These are phyloP conservation scores for Anomalospiza imberbis DNA, from an alignment of 2,797 vertebrate genomes.

Conservation along the genomic window DNA sequence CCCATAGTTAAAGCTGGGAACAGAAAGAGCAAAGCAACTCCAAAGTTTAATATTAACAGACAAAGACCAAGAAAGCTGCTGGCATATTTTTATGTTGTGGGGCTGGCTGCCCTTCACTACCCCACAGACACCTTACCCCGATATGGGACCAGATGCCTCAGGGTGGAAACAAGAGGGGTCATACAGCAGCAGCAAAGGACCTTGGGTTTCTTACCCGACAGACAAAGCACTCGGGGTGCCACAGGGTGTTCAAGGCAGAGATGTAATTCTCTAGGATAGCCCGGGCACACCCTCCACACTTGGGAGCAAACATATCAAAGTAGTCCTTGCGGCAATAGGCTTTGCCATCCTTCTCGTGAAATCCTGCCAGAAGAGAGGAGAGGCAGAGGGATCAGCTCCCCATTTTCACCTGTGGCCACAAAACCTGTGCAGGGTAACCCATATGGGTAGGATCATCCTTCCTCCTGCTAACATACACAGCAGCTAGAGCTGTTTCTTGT, in stretches of 20 bases:
- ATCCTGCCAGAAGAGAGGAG: constrained; percentile 76
- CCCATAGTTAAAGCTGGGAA: background rate
- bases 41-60: background rate
- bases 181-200: background rate
- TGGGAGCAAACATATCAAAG: constrained; percentile 98
- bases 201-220: constrained; percentile 85
- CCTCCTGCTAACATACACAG: background rate
- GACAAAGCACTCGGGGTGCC: constrained; percentile 98
- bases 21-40: constrained; percentile 9
- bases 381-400: constrained; percentile 10
- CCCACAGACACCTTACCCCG: background rate
- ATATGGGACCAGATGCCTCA: background rate
- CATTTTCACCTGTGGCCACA: background rate
- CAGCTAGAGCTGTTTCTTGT: background rate
- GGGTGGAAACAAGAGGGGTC: background rate
- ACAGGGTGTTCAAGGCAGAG: constrained; percentile 95
- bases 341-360: constrained; percentile 98
- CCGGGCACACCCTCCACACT: constrained; percentile 93
- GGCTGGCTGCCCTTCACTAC: background rate
- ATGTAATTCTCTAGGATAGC: constrained; percentile 99
- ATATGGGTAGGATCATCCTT: background rate
- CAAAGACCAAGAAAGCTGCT: background rate
- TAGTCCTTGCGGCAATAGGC: constrained; percentile 98
- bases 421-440: background rate
- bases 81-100: background rate